phyloP scores from a whole-genome alignment of 1,140 invertebrate genomes.

The Archegozetes longisetosus region DNA sequence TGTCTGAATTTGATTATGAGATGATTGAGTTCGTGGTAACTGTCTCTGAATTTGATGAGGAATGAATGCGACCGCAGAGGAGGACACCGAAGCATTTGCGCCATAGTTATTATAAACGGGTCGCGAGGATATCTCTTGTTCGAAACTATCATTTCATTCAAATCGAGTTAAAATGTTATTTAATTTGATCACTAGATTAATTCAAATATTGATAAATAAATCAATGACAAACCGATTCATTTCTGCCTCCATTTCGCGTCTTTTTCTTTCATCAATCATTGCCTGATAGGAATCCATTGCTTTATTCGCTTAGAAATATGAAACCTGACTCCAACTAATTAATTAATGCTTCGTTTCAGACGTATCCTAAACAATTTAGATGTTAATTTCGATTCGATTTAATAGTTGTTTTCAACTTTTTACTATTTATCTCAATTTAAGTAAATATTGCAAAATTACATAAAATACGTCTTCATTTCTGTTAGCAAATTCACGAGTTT shows the following conservation, averaged over 20 bases:
- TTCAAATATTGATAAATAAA: not conserved
- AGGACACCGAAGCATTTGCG: not conserved
- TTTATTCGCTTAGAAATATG: too few species aligned
- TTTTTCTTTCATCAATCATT: not conserved
- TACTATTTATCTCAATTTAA: too few species aligned
- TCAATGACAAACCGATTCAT: constrained; percentile 8
- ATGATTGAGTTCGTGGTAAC: constrained; percentile 9
- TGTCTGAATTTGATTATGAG: not conserved
- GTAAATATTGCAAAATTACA: too few species aligned
- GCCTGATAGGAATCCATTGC: not conserved
- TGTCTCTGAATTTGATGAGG: constrained; percentile 23
- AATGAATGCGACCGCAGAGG: constrained; percentile 16
- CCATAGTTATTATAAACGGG: too few species aligned
- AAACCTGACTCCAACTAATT: too few species aligned
- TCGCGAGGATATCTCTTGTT: constrained; percentile 6
- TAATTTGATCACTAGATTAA: not conserved
- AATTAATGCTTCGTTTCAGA: too few species aligned
- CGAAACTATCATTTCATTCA: constrained; percentile 1
- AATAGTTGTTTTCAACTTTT: too few species aligned
- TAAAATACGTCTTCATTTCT: too few species aligned
- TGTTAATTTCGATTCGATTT: too few species aligned
- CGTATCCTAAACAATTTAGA: too few species aligned
- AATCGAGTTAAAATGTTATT: constrained; percentile 3
- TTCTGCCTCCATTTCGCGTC: constrained; percentile 13
- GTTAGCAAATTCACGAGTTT: too few species aligned